Conservation (phyloP, 2,113 vertebrate genomes). For the Notarius quadriscutis region DNA sequence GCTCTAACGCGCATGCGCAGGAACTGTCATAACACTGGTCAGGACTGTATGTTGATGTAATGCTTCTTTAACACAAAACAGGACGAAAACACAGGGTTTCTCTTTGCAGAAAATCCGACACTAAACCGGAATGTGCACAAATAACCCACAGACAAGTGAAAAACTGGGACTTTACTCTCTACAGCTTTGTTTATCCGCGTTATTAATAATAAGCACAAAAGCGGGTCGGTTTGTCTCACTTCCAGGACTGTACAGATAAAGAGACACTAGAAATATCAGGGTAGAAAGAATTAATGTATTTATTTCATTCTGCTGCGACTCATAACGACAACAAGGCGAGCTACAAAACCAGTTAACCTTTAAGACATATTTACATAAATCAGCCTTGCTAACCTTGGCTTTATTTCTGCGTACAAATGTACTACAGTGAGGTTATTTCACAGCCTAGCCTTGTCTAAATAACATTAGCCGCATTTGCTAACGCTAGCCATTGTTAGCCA, state of each 20-base stretch:
- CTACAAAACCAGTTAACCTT: too few species aligned
- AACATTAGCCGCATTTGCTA: slow-evolving; percentile 44
- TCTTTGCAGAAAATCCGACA: background rate
- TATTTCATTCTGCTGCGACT: background rate
- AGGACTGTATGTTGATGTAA: background rate
- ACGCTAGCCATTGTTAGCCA: slow-evolving; percentile 10
- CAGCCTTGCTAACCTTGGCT: too few species aligned
- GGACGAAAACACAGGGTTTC: background rate
- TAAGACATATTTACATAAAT: background rate
- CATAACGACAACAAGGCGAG: too few species aligned
- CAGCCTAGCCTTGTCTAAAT: background rate
- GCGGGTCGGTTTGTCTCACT: background rate
- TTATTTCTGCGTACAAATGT: background rate
- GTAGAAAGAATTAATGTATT: too few species aligned
- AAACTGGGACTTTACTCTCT: background rate
- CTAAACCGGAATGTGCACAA: background rate
- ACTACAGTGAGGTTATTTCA: background rate
- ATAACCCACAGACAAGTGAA: background rate
- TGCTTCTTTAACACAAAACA: background rate
- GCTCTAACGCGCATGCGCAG: background rate
- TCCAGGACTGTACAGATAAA: too few species aligned
- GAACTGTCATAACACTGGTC: slow-evolving; percentile 1
- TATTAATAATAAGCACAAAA: background rate
- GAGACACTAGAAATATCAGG: too few species aligned
- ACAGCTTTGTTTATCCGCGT: background rate